Conservation (phyloP, 1,140 invertebrate species). For the Sitobion miscanthi region DNA sequence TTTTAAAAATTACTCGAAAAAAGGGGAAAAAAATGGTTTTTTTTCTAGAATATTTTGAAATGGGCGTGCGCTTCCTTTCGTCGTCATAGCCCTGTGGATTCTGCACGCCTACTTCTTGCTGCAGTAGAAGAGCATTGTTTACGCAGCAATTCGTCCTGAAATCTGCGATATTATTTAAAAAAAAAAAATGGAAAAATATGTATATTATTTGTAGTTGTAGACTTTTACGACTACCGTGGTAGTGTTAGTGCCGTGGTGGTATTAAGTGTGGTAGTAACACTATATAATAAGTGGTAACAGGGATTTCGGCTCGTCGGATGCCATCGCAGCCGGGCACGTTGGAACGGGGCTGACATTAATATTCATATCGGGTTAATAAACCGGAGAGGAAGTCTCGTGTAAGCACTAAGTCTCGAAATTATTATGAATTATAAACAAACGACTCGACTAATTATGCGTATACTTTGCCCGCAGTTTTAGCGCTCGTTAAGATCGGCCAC, state of each 20-base stretch:
- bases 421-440: constrained; percentile 56
- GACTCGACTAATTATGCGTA: constrained; percentile 54
- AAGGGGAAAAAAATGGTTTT: neutral
- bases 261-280: neutral
- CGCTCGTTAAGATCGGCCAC: constrained; percentile 52
- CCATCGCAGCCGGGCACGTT: neutral
- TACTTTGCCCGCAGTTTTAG: constrained; percentile 50
- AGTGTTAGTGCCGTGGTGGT: no score
- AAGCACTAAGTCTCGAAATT: constrained; percentile 51
- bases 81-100: neutral
- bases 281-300: neutral
- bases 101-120: neutral
- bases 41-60: neutral
- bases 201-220: neutral
- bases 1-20: neutral
- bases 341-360: constrained; percentile 46
- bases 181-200: no score
- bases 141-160: neutral
- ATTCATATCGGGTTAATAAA: constrained; percentile 56
- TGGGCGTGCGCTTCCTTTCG: no score
- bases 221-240: neutral
- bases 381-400: constrained; percentile 46
- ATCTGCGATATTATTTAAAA: neutral
- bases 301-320: neutral
- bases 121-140: neutral